Percentiles rank a stretch among this genome's conserved stretches.
Conservation (phyloP, 2,888 invertebrate species). For the Eristalis intricaria region DNA sequence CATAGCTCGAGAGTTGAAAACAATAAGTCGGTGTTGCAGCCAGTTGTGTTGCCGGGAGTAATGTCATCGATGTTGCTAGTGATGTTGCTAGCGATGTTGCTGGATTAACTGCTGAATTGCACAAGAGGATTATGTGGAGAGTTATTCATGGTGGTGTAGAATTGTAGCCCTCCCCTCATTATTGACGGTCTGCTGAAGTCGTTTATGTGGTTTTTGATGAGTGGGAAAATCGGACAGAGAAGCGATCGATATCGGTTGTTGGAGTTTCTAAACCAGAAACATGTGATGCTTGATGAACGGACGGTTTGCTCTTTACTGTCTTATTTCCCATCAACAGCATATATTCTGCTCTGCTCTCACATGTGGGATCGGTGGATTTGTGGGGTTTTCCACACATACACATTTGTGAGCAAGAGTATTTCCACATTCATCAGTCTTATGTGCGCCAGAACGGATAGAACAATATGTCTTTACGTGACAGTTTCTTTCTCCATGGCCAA, state of each 20-base stretch:
- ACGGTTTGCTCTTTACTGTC: background rate
- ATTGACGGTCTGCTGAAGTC: background rate
- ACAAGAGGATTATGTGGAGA: background rate
- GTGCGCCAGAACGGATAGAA: constrained; percentile 43
- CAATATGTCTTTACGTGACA: constrained; percentile 45
- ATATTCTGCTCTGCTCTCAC: constrained; percentile 17
- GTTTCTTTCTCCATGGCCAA: constrained; percentile 46
- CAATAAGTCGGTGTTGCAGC: background rate
- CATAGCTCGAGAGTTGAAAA: background rate
- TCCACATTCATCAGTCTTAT: constrained; percentile 48
- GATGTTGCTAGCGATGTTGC: background rate
- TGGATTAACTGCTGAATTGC: background rate
- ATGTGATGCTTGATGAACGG: background rate
- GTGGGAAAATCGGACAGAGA: background rate
- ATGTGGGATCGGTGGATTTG: constrained; percentile 39
- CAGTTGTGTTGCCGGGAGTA: background rate
- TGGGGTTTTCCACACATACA: constrained; percentile 47
- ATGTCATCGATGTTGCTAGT: background rate
- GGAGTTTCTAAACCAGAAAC: background rate
- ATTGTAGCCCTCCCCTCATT: background rate
- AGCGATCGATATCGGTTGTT: background rate
- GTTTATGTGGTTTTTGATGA: background rate
- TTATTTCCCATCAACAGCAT: background rate
- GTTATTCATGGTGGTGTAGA: background rate
- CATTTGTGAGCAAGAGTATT: constrained; percentile 33